Evolutionary conservation across 2,888 invertebrate species (phyloP).

Genomic region (Boloria selene): DNA sequence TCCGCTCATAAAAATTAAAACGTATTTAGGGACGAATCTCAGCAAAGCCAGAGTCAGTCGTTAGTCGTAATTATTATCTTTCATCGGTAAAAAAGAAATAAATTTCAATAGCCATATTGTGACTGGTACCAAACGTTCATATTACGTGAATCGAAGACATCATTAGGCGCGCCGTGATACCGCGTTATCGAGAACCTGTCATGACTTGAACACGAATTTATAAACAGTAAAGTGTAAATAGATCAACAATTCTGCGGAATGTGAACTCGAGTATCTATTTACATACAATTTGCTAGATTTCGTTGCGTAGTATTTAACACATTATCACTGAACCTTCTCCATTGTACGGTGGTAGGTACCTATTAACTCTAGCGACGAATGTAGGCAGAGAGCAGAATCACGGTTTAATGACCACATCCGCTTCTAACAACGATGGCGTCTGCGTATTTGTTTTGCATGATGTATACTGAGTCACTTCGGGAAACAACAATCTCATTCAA

Average conservation of each 20-base stretch:
- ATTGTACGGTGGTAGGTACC: conserved; percentile 2
- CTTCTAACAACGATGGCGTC: conserved; percentile 62
- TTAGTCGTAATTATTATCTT: no score
- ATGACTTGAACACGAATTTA: conserved; percentile 43
- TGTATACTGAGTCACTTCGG: conserved; percentile 67
- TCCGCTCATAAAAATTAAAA: no score
- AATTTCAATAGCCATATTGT: no score
- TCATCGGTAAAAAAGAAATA: no score
- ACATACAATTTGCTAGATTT: conserved; percentile 14
- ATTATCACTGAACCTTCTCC: conserved; percentile 8
- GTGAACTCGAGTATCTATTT: conserved; percentile 31
- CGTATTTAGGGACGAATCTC: no score
- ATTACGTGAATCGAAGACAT: conserved; percentile 26
- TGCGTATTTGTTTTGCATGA: conserved; percentile 72
- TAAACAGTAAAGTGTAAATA: conserved; percentile 48
- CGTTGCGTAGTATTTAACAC: conserved; percentile 1
- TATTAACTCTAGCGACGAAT: conserved; percentile 38
- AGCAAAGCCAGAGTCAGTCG: no score
- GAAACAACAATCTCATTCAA: conserved; percentile 71
- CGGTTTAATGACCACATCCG: conserved; percentile 79
- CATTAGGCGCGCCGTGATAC: conserved; percentile 40
- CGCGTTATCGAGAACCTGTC: conserved; percentile 47
- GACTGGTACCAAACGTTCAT: no score
- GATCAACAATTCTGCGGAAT: conserved; percentile 51
- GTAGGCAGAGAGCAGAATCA: conserved; percentile 66